phyloP scores from a whole-genome alignment of 2,797 vertebrate species.

The Avahi laniger region DNA sequence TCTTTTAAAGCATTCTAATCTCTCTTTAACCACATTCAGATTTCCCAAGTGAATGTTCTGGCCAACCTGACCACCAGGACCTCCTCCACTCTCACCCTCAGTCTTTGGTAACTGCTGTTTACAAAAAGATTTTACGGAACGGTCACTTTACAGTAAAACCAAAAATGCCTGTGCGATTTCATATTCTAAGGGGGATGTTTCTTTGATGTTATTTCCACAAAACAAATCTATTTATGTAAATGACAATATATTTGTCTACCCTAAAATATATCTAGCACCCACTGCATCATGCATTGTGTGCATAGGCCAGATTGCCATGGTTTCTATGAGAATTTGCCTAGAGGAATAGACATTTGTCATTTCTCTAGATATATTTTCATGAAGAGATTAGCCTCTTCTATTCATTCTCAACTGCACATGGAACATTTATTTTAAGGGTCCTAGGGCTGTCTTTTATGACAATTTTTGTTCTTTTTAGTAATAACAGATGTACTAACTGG shows the following conservation, averaged over 20 bases:
- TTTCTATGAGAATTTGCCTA: conserved; percentile 11
- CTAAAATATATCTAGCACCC: neutral
- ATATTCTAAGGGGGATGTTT: neutral
- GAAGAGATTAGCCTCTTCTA: neutral
- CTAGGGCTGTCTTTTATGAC: neutral
- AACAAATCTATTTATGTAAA: neutral
- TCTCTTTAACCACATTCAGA: neutral
- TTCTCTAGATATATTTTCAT: conserved; percentile 4
- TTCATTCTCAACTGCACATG: neutral
- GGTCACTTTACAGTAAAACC: neutral
- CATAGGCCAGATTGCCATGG: neutral
- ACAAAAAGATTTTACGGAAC: neutral
- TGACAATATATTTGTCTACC: neutral
- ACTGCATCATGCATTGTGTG: neutral
- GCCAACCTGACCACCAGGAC: neutral
- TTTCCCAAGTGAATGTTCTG: neutral
- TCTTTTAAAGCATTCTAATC: neutral
- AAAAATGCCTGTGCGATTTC: conserved; percentile 10
- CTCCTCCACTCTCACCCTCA: neutral
- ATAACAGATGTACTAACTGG: neutral
- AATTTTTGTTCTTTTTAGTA: neutral
- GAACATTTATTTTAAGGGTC: conserved; percentile 41
- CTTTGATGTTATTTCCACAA: neutral
- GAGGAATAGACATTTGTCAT: neutral
- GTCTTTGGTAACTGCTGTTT: neutral